phyloP scores from a whole-genome alignment of 2,888 invertebrate genomes.

The Allolobophora icterica region DNA sequence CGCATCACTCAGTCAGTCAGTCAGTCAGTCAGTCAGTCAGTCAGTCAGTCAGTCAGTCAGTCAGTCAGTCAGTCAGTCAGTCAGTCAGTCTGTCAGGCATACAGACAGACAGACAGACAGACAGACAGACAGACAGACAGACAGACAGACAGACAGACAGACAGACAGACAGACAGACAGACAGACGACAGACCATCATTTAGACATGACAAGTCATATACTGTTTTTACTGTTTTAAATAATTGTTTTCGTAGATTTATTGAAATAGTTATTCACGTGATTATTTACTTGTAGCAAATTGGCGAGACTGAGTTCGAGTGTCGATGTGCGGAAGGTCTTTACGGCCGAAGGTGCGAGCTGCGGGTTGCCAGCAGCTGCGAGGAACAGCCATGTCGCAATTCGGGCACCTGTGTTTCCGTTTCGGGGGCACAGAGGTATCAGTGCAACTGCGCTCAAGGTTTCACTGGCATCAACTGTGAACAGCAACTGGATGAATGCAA shows the following conservation, averaged over 20 bases:
- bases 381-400: slow-evolving; percentile 45
- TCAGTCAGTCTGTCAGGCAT: neutral
- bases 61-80: too few species aligned
- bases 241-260: neutral
- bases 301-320: slow-evolving; percentile 70
- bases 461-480: slow-evolving; percentile 68
- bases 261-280: neutral
- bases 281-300: slow-evolving; percentile 17
- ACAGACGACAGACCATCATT: slow-evolving; percentile 4
- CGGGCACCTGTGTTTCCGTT: slow-evolving; percentile 38
- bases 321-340: slow-evolving; percentile 82
- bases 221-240: neutral
- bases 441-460: slow-evolving; percentile 56
- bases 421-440: slow-evolving; percentile 62
- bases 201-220: neutral
- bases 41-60: neutral
- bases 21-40: too few species aligned
- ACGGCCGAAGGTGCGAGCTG: slow-evolving; percentile 70
- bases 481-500: slow-evolving; percentile 70
- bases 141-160: neutral
- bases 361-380: slow-evolving; percentile 41
- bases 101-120: neutral
- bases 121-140: neutral
- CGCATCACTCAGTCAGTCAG: too few species aligned
- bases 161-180: neutral